Evolutionary conservation across 2,888 invertebrate species (phyloP), one percentile per base, ranked within the genome.

Genomic region (Oithona nana): DNA sequence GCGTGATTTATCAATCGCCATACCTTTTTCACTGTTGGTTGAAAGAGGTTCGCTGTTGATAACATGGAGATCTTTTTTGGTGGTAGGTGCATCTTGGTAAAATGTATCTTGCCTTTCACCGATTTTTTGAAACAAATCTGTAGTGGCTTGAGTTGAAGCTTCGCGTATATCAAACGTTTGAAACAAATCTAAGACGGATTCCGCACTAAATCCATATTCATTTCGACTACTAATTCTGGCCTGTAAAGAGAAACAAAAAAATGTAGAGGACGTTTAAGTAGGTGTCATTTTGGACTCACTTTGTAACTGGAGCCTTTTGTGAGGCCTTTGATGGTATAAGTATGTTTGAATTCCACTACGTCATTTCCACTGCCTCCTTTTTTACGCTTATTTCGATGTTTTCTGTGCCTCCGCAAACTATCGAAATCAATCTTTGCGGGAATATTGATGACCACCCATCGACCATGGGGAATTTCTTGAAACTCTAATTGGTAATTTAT

Each of bases 401-500:
- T n/a, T n/a, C n/a, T n/a, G n/a, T n/a, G n/a, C 16, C 39, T 39
- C 8, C 39, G 6, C 39, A 39, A 16, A 11, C 16, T 6, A 6
- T 39, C 39, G 26, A 24, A 54, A 24, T 26, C 26, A 24, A 54
- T 24, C 24, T 54, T 26, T 13, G 24, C 54, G 3, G 54, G 54
- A 54, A 54, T 26, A 54, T 54, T 54, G 24, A 54, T 6, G 6
- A 26, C 26, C 13, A 54, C 54, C 54, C 54, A 54, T 24, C 26
- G 24, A 26, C 54, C 54, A 22, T 54, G 54, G 20, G 54, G 54
- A 3, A 54, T 24, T 26, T 54, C 54, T 3, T 26, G 20, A 26
- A 54, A 54, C 26, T 54, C 54, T 26, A 54, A 26, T 54, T 54
- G 54, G 54, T 54, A 54, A 11, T 54, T 54, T 3, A 54, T 54